Evolutionary conservation across 2,888 invertebrate species (phyloP).

Genomic region (Noctua janthe): DNA sequence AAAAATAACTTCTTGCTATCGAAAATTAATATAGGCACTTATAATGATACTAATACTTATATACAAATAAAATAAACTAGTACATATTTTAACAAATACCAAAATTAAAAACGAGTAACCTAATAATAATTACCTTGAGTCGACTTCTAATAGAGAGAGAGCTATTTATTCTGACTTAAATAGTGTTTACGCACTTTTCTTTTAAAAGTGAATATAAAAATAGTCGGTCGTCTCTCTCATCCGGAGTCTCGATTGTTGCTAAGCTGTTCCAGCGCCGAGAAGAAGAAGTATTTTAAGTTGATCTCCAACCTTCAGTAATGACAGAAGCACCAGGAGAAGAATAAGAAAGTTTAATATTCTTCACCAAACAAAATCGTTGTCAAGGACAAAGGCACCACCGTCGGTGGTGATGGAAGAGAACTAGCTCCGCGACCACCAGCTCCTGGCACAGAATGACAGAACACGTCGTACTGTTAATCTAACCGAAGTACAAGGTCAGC

Average conservation of each 20-base stretch:
- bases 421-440: no score
- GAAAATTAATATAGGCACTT: no score
- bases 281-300: no score
- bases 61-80: no score
- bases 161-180: no score
- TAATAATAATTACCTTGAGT: no score
- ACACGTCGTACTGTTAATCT: neutral
- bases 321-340: neutral
- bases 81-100: no score
- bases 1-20: no score
- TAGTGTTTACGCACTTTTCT: no score
- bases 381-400: neutral
- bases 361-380: neutral
- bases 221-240: neutral
- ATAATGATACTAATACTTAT: no score
- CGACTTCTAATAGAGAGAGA: no score
- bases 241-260: neutral
- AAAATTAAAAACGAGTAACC: no score
- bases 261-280: neutral
- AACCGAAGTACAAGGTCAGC: conserved; percentile 6
- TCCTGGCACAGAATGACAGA: neutral
- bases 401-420: neutral
- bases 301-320: neutral
- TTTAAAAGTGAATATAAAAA: neutral
- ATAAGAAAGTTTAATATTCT: neutral